These are phyloP conservation scores for Diogma glabrata DNA, from an alignment of 2,888 invertebrate species.

Conservation along the genomic window DNA sequence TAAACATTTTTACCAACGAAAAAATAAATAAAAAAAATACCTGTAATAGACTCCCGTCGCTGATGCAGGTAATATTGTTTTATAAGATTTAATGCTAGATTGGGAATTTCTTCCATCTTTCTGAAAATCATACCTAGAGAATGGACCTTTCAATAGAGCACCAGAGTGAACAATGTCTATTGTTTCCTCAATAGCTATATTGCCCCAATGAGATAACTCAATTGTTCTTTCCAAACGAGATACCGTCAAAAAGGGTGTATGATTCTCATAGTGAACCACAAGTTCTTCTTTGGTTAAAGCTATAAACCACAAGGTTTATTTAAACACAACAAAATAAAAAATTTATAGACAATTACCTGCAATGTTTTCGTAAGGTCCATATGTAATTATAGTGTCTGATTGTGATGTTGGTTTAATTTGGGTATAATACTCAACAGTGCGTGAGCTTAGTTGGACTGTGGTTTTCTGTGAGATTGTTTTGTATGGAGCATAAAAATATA, in stretches of 20 bases:
- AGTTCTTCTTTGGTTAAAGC: slow-evolving; percentile 51
- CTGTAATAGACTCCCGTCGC: slow-evolving; percentile 92
- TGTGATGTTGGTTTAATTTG: slow-evolving; percentile 70
- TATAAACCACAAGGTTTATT: slow-evolving; percentile 17
- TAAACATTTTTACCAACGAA: background rate
- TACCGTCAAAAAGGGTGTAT: slow-evolving; percentile 91
- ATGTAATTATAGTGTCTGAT: slow-evolving; percentile 67
- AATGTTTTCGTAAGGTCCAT: slow-evolving; percentile 79
- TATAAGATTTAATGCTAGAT: slow-evolving; percentile 84
- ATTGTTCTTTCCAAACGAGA: slow-evolving; percentile 73
- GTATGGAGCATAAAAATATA: slow-evolving; percentile 79
- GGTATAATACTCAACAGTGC: slow-evolving; percentile 69
- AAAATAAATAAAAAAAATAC: too few relatives aligned
- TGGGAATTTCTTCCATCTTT: slow-evolving; percentile 79
- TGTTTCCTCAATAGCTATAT: slow-evolving; percentile 92
- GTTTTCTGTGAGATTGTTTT: slow-evolving; percentile 69
- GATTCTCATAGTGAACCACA: slow-evolving; percentile 87
- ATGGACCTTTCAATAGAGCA: slow-evolving; percentile 83
- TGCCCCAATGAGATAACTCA: slow-evolving; percentile 99
- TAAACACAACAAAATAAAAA: slow-evolving; percentile 22
- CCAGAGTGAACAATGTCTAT: slow-evolving; percentile 88
- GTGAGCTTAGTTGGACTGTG: slow-evolving; percentile 60
- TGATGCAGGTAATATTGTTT: slow-evolving; percentile 72
- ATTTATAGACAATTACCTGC: slow-evolving; percentile 40
- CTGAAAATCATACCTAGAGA: slow-evolving; percentile 96